Conservation (phyloP, 2,797 vertebrate genomes). For the Sebastes wilsoni region DNA sequence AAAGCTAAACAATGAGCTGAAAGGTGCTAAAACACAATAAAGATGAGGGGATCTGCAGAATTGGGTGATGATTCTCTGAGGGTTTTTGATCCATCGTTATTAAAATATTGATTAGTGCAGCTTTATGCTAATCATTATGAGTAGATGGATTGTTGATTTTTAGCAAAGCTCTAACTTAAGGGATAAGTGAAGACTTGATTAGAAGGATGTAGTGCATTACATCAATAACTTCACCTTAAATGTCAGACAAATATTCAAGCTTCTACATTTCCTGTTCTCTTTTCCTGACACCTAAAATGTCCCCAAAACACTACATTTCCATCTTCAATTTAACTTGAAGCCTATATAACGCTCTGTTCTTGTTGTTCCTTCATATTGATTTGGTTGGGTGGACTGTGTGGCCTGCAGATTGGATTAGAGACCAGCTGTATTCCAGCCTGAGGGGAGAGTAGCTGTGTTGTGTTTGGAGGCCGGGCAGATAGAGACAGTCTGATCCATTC, state of each 20-base stretch:
- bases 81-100: not conserved
- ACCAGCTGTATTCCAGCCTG: constrained; percentile 54
- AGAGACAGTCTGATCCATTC: constrained; percentile 52
- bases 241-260: not conserved
- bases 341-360: constrained; percentile 14
- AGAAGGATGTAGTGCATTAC: not conserved
- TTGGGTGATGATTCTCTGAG: not conserved
- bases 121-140: not conserved
- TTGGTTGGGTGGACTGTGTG: constrained; percentile 43
- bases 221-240: not conserved
- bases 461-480: constrained; percentile 45
- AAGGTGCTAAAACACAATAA: not conserved
- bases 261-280: not conserved
- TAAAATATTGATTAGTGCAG: not conserved
- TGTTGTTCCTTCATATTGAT: constrained; percentile 62
- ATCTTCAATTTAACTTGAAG: not conserved
- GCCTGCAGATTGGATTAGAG: constrained; percentile 68
- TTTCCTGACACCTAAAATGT: not conserved
- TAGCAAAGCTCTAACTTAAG: not conserved
- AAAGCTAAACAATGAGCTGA: not conserved
- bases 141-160: not conserved
- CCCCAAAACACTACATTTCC: not conserved
- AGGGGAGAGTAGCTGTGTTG: constrained; percentile 33
- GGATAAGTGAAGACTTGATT: not conserved
- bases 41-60: not conserved